A percentile compares a stretch with the other conserved stretches of the same genome.
Evolutionary conservation across 2,113 vertebrate species (phyloP).

Genomic region (Nothoprocta perdicaria): DNA sequence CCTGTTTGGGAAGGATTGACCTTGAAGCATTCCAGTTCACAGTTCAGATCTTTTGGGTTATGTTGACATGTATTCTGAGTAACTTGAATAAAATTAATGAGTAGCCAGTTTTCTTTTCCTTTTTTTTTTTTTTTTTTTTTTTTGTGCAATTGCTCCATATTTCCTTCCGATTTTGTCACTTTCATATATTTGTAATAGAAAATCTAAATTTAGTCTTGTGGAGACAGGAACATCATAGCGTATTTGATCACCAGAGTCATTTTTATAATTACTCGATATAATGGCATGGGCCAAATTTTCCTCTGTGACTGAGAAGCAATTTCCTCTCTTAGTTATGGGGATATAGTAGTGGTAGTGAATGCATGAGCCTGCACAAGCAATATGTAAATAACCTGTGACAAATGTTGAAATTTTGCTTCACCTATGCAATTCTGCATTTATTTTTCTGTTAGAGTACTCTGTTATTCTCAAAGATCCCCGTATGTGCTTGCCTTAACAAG

Average conservation of each 20-base stretch:
- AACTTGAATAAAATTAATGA: too few relatives aligned
- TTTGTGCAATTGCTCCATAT: background rate
- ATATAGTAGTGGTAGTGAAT: background rate
- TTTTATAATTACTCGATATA: slow-evolving; percentile 18
- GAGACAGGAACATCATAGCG: background rate
- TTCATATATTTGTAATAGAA: background rate
- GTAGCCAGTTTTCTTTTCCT: too few relatives aligned
- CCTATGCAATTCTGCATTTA: background rate
- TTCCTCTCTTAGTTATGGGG: background rate
- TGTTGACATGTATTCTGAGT: background rate
- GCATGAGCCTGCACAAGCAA: background rate
- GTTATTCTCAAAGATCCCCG: background rate
- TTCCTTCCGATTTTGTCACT: background rate
- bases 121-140: background rate
- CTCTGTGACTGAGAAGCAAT: slow-evolving; percentile 1
- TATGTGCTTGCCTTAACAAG: background rate
- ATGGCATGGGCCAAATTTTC: background rate
- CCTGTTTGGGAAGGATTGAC: slow-evolving; percentile 7
- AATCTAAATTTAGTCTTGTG: background rate
- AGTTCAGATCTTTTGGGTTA: background rate
- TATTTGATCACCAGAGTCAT: background rate
- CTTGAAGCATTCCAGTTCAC: slow-evolving; percentile 21
- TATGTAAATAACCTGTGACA: background rate
- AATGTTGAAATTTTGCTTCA: slow-evolving; percentile 10
- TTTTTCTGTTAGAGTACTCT: slow-evolving; percentile 1